Evolutionary conservation across 2,888 invertebrate species (phyloP), one percentile per base, ranked within the genome.

Genomic region (Xanthorhoe spadicearia): DNA sequence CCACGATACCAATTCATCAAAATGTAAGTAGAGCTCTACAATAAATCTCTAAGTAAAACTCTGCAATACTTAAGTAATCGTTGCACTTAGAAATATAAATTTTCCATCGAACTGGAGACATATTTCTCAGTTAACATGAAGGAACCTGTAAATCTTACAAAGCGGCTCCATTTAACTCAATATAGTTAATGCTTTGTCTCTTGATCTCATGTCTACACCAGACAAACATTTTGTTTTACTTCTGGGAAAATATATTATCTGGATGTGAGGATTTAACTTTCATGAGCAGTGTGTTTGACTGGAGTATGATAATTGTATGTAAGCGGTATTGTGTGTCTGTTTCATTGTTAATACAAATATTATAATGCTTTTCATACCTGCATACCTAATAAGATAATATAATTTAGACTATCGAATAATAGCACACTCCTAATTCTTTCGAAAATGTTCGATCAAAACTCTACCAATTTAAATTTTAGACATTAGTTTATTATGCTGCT

Each of bases 101-200:
- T 28, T 48, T 38, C 35, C 57, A 54, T 53, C n/a, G 17, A 61
- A 62, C 53, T 28, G 19, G 17, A 46, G 43, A 53, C 57, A 15
- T 48, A 17, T 17, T 48, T 48, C 61, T 46, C n/a, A 60, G 64
- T 68, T 56, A 64, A n/a, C 23, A 63, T 63, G 64, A 64, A 63
- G 52, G 32, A 32, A 61, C 32, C 68, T 50, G 61, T 69, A 67
- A 62, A 69, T 70, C 70, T 67, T 53, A 58, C 62, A 67, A 69
- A 70, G 55, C 35, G 56, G 55, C 55, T 54, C 71, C 72, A 78
- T 77, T 76, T 73, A 73, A 74, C 72, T 77, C 61, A 73, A 78
- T 76, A 59, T 72, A 69, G 65, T 69, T 68, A 69, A 73, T 64
- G 73, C 68, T 69, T 61, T 64, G 43, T 57, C 72, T 74, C 60